Percentiles rank a stretch among this genome's conserved stretches.
Evolutionary conservation across 1,140 invertebrate genomes (phyloP).

Genomic region (Zaprionus camerounensis): DNA sequence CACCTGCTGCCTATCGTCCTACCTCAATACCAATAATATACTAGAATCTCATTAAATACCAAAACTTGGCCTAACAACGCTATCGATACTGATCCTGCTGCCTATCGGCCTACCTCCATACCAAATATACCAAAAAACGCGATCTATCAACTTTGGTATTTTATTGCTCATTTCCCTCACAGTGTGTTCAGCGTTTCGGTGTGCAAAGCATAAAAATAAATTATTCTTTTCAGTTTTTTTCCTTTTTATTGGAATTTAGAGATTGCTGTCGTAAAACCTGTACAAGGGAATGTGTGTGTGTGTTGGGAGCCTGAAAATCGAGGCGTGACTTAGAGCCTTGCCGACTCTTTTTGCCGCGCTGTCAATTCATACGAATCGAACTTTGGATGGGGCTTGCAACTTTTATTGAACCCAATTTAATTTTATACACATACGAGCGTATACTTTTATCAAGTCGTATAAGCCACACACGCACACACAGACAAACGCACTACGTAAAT

Average conservation of each 20-base stretch:
- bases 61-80: too few species aligned
- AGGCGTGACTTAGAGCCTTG: background rate
- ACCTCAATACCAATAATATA: background rate
- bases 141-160: background rate
- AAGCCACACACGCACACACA: background rate
- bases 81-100: background rate
- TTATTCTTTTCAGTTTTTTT: conserved; percentile 16
- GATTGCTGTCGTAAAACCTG: conserved; percentile 47
- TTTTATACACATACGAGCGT: conserved; percentile 31
- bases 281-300: background rate
- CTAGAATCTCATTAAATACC: background rate
- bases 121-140: background rate
- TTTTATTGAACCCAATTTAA: conserved; percentile 72
- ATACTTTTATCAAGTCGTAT: conserved; percentile 6
- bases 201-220: background rate
- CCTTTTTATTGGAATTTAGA: conserved; percentile 23
- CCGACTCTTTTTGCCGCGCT: conserved; percentile 14
- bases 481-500: conserved; percentile 1
- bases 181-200: background rate
- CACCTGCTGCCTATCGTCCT: background rate
- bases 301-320: background rate
- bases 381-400: conserved; percentile 14
- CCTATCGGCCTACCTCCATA: background rate
- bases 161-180: background rate
- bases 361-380: conserved; percentile 36